These are phyloP conservation scores for Himalopsyche kuldschensis DNA, from an alignment of 2,888 invertebrate species.

Conservation along the genomic window DNA sequence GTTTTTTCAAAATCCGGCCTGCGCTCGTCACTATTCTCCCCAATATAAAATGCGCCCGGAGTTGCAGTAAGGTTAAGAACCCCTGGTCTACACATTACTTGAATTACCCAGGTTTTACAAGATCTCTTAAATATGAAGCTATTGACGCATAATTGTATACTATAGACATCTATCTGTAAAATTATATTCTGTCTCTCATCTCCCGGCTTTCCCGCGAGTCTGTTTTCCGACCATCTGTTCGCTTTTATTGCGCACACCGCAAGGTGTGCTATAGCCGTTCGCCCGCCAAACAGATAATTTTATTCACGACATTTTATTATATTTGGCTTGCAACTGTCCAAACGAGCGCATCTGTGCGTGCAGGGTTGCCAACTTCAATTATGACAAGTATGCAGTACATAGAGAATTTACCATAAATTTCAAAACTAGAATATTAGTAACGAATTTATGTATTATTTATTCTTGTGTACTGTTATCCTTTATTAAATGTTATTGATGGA, in stretches of 20 bases:
- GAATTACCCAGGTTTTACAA: too few relatives aligned
- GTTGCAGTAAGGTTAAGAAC: too few relatives aligned
- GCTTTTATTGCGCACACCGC: neutral
- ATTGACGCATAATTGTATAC: neutral
- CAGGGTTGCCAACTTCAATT: neutral
- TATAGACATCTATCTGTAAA: neutral
- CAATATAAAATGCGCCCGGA: too few relatives aligned
- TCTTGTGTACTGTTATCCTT: too few relatives aligned
- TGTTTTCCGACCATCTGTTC: neutral
- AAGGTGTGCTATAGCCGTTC: neutral
- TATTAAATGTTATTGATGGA: too few relatives aligned
- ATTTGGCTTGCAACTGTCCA: neutral
- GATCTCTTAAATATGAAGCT: neutral
- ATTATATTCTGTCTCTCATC: neutral
- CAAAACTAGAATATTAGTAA: too few relatives aligned
- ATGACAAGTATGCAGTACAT: neutral
- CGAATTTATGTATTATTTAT: too few relatives aligned
- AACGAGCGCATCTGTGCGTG: neutral
- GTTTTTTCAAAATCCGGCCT: too few relatives aligned
- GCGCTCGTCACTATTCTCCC: too few relatives aligned
- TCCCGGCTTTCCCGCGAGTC: neutral
- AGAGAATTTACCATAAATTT: too few relatives aligned
- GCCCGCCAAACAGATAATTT: neutral
- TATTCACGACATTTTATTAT: neutral
- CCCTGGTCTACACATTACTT: too few relatives aligned